A percentile compares a stretch with the other conserved stretches of the same genome.
These are phyloP conservation scores for Drosophila orena DNA, from an alignment of 1,140 invertebrate species.

Conservation along the genomic window DNA sequence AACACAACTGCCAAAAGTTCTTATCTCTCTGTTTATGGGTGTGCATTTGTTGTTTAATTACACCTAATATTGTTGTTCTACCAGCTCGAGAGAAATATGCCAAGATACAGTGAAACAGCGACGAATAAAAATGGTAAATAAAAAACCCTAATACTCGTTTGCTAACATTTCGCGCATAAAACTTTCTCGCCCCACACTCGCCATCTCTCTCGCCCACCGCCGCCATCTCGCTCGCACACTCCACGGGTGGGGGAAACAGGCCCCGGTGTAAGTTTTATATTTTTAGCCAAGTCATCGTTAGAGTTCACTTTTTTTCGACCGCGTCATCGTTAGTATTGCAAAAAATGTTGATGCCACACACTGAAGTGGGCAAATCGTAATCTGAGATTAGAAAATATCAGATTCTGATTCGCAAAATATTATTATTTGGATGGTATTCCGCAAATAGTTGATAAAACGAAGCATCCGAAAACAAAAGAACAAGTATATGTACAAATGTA, in stretches of 20 bases:
- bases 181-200: constrained; percentile 43
- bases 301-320: constrained; percentile 63
- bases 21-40: constrained; percentile 4
- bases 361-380: constrained; percentile 48
- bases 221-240: constrained; percentile 13
- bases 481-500: background rate
- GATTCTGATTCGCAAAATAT: constrained; percentile 35
- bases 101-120: background rate
- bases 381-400: constrained; percentile 64
- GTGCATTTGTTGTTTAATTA: constrained; percentile 25
- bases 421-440: constrained; percentile 15
- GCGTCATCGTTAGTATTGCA: constrained; percentile 69
- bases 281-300: constrained; percentile 76
- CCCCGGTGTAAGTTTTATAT: constrained; percentile 42
- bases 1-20: constrained; percentile 12
- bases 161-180: constrained; percentile 40
- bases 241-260: constrained; percentile 34
- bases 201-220: constrained; percentile 12
- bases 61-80: constrained; percentile 15
- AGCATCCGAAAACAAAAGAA: constrained; percentile 17
- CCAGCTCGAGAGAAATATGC: background rate
- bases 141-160: constrained; percentile 37
- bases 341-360: constrained; percentile 47
- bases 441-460: constrained; percentile 46
- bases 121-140: constrained; percentile 19